Base-by-base conservation (phyloP, 2,797 vertebrate genomes). In the Sebastes oblongus region DNA sequence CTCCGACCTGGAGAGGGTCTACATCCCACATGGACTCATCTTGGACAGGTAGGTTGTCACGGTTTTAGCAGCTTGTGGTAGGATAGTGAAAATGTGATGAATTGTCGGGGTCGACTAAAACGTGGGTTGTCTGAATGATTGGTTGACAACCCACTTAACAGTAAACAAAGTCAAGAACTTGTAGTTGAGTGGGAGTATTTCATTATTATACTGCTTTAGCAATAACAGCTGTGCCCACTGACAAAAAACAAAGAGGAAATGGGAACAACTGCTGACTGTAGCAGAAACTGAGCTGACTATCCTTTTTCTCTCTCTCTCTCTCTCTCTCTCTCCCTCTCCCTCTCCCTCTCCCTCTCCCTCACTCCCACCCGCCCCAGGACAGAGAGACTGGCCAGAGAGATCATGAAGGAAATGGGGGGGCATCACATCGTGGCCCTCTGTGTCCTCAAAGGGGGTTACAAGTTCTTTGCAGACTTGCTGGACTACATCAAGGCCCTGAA, bases 401-500 rank as follows among this genome's bases (percentile, higher is more conserved):
- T 99, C 73, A 98, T 99, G 98, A 97, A 97, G 81, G 97, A 97
- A 88, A 99, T 99, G 98, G 98, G 98, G 61, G 98, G 97, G 54
- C 98, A 99, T 89, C 98, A 99, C 87, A 99, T 99, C 0, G 97
- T 99, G 36, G 98, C 98, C 22, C 97, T 99, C 52, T 99, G 98
- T 76, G 98, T 99, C 59, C 97, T 99, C 46, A 99, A 99, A 91
- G 98, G 98, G 12, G 98, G 98, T 67, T 99, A 99, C 94, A 99
- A 99, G 86, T 99, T 99, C 93, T 99, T 99, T 91, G 97, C 98
- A 30, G 98, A 99, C 91, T 95, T 99, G 72, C 95, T 99, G 87
- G 98, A 99, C 95, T 99, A 98, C 91, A 99, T 99, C 94, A 99
- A 99, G 95, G 97, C 97, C 64, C 95, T 99, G 90, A 99, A 99